These are phyloP conservation scores for Pelochelys cantorii DNA, from an alignment of 2,797 vertebrate species.

Conservation along the genomic window DNA sequence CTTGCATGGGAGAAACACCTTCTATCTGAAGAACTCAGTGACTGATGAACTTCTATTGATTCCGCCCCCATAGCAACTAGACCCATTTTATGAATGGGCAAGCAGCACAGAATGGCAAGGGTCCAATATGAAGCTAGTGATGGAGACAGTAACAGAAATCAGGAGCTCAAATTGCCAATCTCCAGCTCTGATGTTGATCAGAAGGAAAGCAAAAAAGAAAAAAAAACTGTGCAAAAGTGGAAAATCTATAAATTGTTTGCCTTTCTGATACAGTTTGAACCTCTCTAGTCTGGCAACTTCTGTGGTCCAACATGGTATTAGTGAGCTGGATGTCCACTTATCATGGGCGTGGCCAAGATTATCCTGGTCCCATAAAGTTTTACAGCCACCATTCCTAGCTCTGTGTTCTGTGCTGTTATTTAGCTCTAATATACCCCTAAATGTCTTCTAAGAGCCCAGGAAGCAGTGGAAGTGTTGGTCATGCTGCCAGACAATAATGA, in stretches of 20 bases:
- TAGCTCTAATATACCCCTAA: no score
- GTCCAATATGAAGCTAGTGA: accelerated
- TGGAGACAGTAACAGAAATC: background rate
- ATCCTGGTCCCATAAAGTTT: no score
- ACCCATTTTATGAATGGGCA: background rate
- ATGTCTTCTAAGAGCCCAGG: no score
- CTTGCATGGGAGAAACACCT: conserved; percentile 62
- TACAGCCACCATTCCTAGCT: no score
- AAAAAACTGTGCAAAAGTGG: background rate
- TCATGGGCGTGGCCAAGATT: no score
- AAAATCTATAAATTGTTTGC: background rate
- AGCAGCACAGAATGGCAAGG: conserved; percentile 15
- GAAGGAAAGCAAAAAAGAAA: background rate
- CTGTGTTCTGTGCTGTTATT: no score
- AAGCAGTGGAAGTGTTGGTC: no score
- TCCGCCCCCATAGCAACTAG: background rate
- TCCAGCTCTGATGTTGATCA: background rate
- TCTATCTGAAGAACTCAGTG: conserved; percentile 43
- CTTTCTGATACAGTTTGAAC: background rate
- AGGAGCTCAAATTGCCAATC: accelerated
- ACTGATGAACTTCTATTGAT: conserved; percentile 36
- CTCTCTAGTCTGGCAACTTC: no score
- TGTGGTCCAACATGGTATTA: no score
- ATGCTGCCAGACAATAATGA: no score
- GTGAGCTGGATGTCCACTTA: no score